Evolutionary conservation across 2,797 vertebrate genomes (phyloP).

Genomic region (Pelobates cultripes): DNA sequence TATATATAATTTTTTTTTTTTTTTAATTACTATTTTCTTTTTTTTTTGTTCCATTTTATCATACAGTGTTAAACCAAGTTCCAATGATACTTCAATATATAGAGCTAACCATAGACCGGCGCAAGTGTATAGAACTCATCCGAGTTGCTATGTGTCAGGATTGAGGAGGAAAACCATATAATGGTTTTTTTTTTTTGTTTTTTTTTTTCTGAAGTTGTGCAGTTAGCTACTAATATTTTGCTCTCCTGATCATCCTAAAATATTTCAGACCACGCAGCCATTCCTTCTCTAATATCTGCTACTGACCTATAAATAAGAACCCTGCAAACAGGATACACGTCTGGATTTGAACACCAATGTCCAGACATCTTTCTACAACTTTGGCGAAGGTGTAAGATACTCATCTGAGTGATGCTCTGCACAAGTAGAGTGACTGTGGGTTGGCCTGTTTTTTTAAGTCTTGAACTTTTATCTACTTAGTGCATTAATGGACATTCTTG

Average conservation of each 20-base stretch:
- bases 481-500: constrained; percentile 6
- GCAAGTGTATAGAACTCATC: neutral
- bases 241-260: neutral
- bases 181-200: neutral
- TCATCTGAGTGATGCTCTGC: constrained; percentile 10
- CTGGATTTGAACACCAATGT: constrained; percentile 21
- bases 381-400: neutral
- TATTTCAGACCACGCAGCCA: constrained; percentile 6
- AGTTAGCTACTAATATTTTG: constrained; percentile 23
- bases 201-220: constrained; percentile 19
- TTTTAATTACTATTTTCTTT: constrained; percentile 22
- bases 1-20: constrained; percentile 15
- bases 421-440: neutral
- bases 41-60: constrained; percentile 38
- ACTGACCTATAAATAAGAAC: neutral
- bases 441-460: neutral
- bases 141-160: neutral
- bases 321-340: constrained; percentile 19
- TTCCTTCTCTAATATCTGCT: neutral
- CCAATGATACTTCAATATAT: constrained; percentile 7
- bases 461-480: constrained; percentile 14
- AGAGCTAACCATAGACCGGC: constrained; percentile 6
- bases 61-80: constrained; percentile 45
- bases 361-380: constrained; percentile 2
- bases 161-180: neutral